These are phyloP conservation scores for Girardinus metallicus DNA, from an alignment of 2,797 vertebrate genomes.

Conservation along the genomic window DNA sequence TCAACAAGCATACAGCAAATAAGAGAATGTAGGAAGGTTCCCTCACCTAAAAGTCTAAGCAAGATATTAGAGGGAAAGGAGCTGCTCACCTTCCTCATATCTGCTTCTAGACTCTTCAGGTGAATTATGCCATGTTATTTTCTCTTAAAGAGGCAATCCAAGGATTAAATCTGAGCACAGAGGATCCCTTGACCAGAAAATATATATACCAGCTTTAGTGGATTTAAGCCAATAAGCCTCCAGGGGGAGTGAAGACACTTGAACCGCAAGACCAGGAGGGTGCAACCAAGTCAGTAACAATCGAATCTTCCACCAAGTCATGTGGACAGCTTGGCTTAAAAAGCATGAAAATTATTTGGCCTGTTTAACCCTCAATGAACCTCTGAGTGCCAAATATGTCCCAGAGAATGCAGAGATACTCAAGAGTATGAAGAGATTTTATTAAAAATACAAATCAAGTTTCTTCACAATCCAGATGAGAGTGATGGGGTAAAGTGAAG, in stretches of 20 bases:
- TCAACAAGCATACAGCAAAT: constrained; percentile 4
- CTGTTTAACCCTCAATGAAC: not conserved
- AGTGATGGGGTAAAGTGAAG: not conserved
- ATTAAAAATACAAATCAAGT: not conserved
- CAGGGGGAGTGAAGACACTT: constrained; percentile 11
- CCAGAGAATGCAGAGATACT: not conserved
- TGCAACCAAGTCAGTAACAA: constrained; percentile 9
- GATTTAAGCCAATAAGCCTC: constrained; percentile 37
- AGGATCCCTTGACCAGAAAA: constrained; percentile 30
- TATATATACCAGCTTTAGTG: constrained; percentile 36
- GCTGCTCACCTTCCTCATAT: constrained; percentile 25
- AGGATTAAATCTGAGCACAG: constrained; percentile 35
- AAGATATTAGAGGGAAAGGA: constrained; percentile 10
- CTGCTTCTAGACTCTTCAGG: constrained; percentile 27
- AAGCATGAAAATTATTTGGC: constrained; percentile 6
- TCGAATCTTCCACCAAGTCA: constrained; percentile 21
- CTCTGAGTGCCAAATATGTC: not conserved
- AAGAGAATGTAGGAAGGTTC: not conserved
- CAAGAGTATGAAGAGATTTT: not conserved
- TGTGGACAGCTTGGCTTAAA: constrained; percentile 17
- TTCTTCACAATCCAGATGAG: not conserved
- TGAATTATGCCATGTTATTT: constrained; percentile 38
- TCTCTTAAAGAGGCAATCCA: constrained; percentile 37
- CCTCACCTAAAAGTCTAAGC: not conserved
- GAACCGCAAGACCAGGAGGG: constrained; percentile 8